Base-by-base conservation (phyloP, 1,140 invertebrate genomes). In the Adoxophyes honmai region DNA sequence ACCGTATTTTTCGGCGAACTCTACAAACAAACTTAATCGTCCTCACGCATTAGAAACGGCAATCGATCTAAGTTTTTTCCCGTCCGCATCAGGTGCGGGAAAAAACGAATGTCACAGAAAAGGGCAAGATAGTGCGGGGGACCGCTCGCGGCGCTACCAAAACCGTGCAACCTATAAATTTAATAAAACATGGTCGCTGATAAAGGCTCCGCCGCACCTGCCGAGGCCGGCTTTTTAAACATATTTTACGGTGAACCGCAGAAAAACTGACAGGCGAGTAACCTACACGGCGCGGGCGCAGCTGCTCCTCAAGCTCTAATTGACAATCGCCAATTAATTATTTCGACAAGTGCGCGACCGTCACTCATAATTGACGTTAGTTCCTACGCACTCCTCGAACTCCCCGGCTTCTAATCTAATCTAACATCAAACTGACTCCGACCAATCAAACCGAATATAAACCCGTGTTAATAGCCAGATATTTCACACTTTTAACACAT, bases 191-290 rank as follows among this genome's bases (percentile, higher is more conserved):
- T 59, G 62, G 36, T 62, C 61, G 60, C 66, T 68, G 68, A 75
- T 71, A 78, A 78, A 70, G 73, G 73, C 63, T 63, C 61, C 63
- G 62, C 63, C 69, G 73, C 75, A 78, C 75, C 75, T 78, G 75
- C 75, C 70, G 66, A 34, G 52, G 38, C 62, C 53, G 63, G 67
- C 69, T 74, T 75, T 75, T 69, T 64, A 70, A 69, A 73, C 68
- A 71, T 70, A 74, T 76, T 75, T 71, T 76, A 75, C 68, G 64
- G 64, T 68, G 57, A 73, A 73, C 68, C 65, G 73, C 73, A 75
- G 73, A 73, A 78, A 78, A 78, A 75, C 62, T 66, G 66, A 70
- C 73, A 63, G 64, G 66, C 15, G 33, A 48, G 33, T 35, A 39
- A 52, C 35, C 35, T 52, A 57, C 55, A 21, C 54, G 36, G 9